Evolutionary conservation across 2,113 vertebrate species (phyloP), one percentile per base, ranked within the genome.

Genomic region (Columba janthina): DNA sequence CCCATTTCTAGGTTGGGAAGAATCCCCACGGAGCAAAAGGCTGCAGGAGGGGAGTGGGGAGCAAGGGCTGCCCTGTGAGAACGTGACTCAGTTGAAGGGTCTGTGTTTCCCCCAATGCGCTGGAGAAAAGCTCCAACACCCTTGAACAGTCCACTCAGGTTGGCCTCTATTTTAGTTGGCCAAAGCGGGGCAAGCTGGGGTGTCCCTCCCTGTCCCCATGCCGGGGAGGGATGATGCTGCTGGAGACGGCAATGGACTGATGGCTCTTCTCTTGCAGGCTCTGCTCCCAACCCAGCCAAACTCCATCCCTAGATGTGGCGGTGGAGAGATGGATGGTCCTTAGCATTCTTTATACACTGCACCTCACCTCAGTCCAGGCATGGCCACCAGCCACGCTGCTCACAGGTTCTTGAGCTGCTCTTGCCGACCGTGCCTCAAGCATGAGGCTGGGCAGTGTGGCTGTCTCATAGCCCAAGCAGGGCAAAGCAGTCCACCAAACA

Each of bases 91-190:
- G 20, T 6, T 36, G 12, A 3, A 34, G 34, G 8, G 10, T 54
- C 18, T 58, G 29, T n/a, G 21, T 58, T 66, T 82, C 9, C 26
- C 18, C 31, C 12, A 29, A 3, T 0, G 5, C 8, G 16, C 12
- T 60, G 46, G 12, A 70, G n/a, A 32, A 65, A 46, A 42, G 25
- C 64, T 53, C 26, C 17, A 28, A 42, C 10, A 11, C 9, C 7
- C 17, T 25, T 3, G 7, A 61, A 34, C 11, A 31, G 5, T 46
- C n/a, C 1, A 0, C 2, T 73, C 10, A 9, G 0, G 0, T 2
- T 38, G 64, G 38, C 14, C 10, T 75, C 25, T 69, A 0, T 46
- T 58, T 36, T 2, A 32, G 18, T 42, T n/a, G 51, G 20, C 26
- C 16, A 65, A 38, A 71, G 53, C 4, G 18, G 44, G 44, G 44